Conservation (phyloP, 2,888 invertebrate species). For the Criorhina ranunculi region DNA sequence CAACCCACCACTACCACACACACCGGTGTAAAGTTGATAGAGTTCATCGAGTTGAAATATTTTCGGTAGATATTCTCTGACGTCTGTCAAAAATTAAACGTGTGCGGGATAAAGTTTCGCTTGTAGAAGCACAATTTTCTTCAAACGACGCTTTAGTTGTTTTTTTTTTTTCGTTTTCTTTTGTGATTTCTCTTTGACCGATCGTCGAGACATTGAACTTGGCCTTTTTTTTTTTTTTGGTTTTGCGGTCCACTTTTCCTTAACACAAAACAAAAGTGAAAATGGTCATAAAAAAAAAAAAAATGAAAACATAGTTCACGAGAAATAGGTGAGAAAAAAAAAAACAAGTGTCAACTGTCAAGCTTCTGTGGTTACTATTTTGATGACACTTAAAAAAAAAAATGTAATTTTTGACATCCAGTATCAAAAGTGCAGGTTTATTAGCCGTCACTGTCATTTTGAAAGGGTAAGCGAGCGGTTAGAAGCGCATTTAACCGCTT, state of each 20-base stretch:
- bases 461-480: slow-evolving; percentile 37
- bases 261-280: slow-evolving; percentile 67
- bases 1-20: too few relatives aligned
- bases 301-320: slow-evolving; percentile 40
- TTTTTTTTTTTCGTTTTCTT: slow-evolving; percentile 1
- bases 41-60: slow-evolving; percentile 55
- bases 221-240: slow-evolving; percentile 63
- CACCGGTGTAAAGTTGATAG: slow-evolving; percentile 33
- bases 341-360: slow-evolving; percentile 6
- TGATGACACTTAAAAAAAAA: slow-evolving; percentile 44
- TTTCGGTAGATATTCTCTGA: slow-evolving; percentile 39
- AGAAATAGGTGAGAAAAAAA: slow-evolving; percentile 13
- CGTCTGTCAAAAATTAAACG: slow-evolving; percentile 30
- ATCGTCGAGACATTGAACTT: slow-evolving; percentile 67
- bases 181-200: slow-evolving; percentile 43
- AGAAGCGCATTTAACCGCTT: slow-evolving; percentile 24
- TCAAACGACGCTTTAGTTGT: slow-evolving; percentile 1
- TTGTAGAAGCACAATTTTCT: slow-evolving; percentile 58
- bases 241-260: slow-evolving; percentile 46
- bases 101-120: slow-evolving; percentile 69
- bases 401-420: slow-evolving; percentile 40
- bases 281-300: slow-evolving; percentile 53
- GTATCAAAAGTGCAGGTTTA: slow-evolving; percentile 23
- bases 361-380: slow-evolving; percentile 29
- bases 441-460: slow-evolving; percentile 9